Conservation (phyloP, 2,888 invertebrate genomes). For the Neocrepidodera transversa region DNA sequence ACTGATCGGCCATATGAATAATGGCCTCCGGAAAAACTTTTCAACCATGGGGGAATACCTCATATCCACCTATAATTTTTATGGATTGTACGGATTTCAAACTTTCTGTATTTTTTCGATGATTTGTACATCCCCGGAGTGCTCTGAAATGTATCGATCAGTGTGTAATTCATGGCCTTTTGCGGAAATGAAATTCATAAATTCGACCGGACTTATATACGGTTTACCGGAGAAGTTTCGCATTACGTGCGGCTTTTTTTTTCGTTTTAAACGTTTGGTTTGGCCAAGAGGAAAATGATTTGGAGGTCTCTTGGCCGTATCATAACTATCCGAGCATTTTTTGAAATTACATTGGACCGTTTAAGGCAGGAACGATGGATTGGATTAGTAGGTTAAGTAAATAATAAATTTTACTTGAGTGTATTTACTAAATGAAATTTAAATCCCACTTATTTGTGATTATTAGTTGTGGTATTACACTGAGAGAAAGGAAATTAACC, state of each 20-base stretch:
- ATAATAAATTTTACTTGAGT: no score
- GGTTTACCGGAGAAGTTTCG: constrained; percentile 20
- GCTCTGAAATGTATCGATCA: constrained; percentile 42
- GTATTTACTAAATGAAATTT: no score
- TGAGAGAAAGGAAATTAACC: no score
- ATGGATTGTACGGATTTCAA: constrained; percentile 39
- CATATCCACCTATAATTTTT: constrained; percentile 36
- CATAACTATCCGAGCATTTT: constrained; percentile 2
- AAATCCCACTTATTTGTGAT: no score
- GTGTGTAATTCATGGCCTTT: constrained; percentile 37
- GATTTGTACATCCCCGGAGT: constrained; percentile 47
- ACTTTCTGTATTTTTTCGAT: constrained; percentile 43
- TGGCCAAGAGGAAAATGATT: constrained; percentile 5
- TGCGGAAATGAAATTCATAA: constrained; percentile 39
- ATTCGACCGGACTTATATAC: constrained; percentile 29
- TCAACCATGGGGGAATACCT: constrained; percentile 17
- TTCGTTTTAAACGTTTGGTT: not conserved
- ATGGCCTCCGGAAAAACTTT: constrained; percentile 21
- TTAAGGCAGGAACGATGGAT: not conserved
- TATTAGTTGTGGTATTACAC: no score
- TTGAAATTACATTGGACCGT: not conserved
- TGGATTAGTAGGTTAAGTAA: no score
- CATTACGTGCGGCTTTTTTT: not conserved
- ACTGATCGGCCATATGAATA: constrained; percentile 24
- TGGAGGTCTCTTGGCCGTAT: not conserved